Evolutionary conservation across 2,797 vertebrate species (phyloP).

Genomic region (Pangasius djambal): DNA sequence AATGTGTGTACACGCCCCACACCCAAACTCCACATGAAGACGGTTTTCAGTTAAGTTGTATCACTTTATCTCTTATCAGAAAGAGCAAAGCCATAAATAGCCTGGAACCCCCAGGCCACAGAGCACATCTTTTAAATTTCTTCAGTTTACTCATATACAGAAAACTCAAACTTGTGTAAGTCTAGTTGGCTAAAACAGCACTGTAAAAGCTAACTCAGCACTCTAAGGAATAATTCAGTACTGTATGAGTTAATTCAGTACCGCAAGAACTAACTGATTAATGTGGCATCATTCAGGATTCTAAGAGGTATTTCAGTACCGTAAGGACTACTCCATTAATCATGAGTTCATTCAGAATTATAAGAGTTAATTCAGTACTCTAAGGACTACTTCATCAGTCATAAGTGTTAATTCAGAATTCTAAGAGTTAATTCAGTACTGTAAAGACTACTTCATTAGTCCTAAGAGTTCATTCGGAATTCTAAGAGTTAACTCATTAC

Average conservation of each 20-base stretch:
- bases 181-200: neutral
- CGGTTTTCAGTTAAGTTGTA: neutral
- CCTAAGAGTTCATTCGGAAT: neutral
- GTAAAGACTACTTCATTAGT: neutral
- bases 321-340: neutral
- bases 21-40: neutral
- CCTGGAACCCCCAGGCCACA: neutral
- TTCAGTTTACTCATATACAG: neutral
- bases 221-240: neutral
- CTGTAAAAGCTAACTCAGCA: neutral
- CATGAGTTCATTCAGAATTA: neutral
- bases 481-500: neutral
- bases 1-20: neutral
- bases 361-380: neutral
- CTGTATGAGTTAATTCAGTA: neutral
- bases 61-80: conserved; percentile 17
- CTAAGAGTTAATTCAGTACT: neutral
- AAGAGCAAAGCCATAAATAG: neutral
- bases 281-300: neutral
- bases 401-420: neutral
- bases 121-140: neutral
- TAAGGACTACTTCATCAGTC: neutral
- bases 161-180: neutral
- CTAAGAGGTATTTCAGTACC: neutral
- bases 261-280: neutral